These are phyloP conservation scores for Macrochelys suwanniensis DNA, from an alignment of 2,797 vertebrate genomes.

Conservation along the genomic window DNA sequence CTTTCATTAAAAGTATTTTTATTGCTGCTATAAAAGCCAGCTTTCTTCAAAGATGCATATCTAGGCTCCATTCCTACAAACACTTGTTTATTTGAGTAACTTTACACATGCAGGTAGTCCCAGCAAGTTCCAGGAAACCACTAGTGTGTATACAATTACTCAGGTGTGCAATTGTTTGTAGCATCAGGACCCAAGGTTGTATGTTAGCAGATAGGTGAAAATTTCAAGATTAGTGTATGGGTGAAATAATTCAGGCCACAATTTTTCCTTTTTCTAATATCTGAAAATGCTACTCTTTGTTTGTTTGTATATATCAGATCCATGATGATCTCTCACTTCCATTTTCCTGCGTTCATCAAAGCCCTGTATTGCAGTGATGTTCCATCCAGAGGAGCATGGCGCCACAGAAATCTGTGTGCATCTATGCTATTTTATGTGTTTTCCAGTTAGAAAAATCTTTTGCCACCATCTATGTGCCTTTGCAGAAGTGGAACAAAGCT, in stretches of 20 bases:
- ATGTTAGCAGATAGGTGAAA: neutral
- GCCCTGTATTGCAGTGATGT: neutral
- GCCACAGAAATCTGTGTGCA: too few species aligned
- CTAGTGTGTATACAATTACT: neutral
- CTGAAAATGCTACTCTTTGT: neutral
- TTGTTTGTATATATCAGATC: neutral
- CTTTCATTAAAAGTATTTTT: neutral
- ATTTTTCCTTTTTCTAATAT: neutral
- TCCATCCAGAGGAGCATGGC: too few species aligned
- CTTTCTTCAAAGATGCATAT: neutral
- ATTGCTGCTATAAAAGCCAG: neutral
- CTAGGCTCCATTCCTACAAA: neutral
- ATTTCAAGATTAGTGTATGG: rapidly evolving
- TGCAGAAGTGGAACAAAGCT: neutral
- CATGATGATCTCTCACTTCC: neutral
- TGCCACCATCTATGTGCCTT: neutral
- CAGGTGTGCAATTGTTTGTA: neutral
- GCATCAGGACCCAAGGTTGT: neutral
- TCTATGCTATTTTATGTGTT: too few species aligned
- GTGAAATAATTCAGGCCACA: rapidly evolving
- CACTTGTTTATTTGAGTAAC: neutral
- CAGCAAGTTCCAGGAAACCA: neutral
- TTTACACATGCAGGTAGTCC: neutral
- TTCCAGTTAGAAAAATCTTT: neutral
- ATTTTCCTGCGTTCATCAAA: neutral